These are phyloP conservation scores for Ptiloglossa arizonensis DNA, from an alignment of 1,140 invertebrate species.

Conservation along the genomic window DNA sequence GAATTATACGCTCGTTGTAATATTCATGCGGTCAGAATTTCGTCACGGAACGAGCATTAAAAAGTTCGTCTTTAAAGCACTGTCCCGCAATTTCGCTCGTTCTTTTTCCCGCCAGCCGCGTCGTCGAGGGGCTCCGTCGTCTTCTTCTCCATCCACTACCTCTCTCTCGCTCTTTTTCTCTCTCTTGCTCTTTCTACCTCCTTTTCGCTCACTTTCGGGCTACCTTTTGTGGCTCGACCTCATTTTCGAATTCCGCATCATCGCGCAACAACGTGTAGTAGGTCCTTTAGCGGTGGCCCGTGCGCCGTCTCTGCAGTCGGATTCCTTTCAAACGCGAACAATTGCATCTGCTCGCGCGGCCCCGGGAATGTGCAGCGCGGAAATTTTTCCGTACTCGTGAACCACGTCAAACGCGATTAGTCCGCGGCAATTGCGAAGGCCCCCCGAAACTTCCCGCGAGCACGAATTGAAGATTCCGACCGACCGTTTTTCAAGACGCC, in stretches of 20 bases:
- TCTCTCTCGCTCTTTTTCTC: neutral
- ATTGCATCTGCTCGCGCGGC: neutral
- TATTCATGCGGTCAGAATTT: neutral
- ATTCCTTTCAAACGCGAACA: constrained; percentile 27
- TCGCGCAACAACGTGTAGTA: constrained; percentile 29
- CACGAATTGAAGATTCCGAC: neutral
- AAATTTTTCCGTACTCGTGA: constrained; percentile 26
- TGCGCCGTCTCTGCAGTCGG: neutral
- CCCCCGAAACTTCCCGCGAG: neutral
- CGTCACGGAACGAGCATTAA: neutral
- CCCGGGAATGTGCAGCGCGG: neutral
- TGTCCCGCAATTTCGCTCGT: neutral
- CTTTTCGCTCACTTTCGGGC: neutral
- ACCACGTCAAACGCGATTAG: constrained; percentile 35
- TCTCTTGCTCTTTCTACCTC: neutral
- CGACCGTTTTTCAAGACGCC: neutral
- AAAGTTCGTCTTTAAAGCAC: constrained; percentile 16
- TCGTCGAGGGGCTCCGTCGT: too few relatives aligned
- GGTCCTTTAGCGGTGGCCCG: neutral
- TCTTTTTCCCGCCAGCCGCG: neutral
- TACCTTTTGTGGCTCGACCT: constrained; percentile 1
- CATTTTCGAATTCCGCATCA: constrained; percentile 22
- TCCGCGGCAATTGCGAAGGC: neutral
- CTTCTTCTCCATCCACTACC: too few relatives aligned
- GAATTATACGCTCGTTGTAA: too few relatives aligned